A percentile compares a stretch with the other conserved stretches of the same genome.
Conservation (phyloP, 2,113 vertebrate genomes). For the Mus pahari region DNA sequence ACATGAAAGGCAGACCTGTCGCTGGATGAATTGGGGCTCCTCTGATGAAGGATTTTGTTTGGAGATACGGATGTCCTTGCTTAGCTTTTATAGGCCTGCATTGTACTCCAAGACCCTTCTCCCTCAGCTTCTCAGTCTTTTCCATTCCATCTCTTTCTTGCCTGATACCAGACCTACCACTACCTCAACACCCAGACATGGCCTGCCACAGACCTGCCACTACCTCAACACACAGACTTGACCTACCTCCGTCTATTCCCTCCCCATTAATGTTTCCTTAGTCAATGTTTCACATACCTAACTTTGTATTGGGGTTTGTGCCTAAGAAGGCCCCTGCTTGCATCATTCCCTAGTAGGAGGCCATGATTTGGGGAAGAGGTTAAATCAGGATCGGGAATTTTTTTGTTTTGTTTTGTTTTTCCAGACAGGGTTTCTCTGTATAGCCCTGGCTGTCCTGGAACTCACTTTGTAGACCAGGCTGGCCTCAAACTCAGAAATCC, state of each 20-base stretch:
- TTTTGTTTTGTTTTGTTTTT: no score
- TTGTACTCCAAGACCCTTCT: background rate
- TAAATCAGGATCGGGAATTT: background rate
- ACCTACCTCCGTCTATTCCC: background rate
- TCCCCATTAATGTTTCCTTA: background rate
- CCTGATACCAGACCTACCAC: background rate
- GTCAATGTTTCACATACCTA: background rate
- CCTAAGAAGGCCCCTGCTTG: background rate
- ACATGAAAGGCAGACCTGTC: background rate
- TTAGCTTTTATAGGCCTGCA: background rate
- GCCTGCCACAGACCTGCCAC: background rate
- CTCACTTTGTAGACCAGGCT: no score
- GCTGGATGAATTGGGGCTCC: background rate
- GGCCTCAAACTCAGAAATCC: no score
- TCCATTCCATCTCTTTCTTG: background rate
- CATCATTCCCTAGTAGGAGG: background rate
- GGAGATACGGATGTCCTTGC: background rate
- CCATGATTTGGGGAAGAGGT: background rate
- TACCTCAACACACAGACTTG: background rate
- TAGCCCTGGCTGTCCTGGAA: no score
- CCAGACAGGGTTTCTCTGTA: no score
- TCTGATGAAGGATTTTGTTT: background rate
- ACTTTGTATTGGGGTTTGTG: background rate
- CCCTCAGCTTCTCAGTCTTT: background rate
- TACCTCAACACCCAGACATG: background rate